A percentile compares a stretch with the other conserved stretches of the same genome.
Conservation (phyloP, 2,797 vertebrate genomes). For the Vireo griseus region DNA sequence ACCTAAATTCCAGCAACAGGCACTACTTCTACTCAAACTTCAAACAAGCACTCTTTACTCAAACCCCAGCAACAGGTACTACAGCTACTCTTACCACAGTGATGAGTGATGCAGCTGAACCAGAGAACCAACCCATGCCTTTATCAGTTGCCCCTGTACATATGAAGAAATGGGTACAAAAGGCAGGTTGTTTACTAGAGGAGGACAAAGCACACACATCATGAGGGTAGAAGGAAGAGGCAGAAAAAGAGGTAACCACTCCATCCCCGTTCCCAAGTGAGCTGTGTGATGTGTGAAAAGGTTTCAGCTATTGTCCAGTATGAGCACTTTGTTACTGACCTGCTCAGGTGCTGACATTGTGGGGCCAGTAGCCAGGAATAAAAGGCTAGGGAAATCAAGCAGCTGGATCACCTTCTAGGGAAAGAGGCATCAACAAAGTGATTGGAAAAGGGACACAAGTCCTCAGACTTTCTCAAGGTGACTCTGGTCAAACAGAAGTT, state of each 20-base stretch:
- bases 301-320: not conserved
- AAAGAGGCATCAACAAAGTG: not conserved
- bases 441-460: not conserved
- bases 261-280: accelerated
- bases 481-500: not conserved
- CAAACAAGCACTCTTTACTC: not conserved
- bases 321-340: not conserved
- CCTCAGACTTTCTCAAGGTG: not conserved
- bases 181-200: not conserved
- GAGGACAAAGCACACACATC: not conserved
- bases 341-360: not conserved
- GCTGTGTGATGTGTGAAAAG: not conserved
- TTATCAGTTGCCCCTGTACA: not conserved
- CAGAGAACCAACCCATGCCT: not conserved
- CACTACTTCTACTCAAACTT: not conserved
- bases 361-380: not conserved
- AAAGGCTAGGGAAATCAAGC: not conserved
- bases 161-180: not conserved
- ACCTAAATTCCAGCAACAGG: not conserved
- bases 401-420: not conserved
- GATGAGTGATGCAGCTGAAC: not conserved
- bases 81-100: not conserved
- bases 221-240: not conserved
- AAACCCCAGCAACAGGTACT: not conserved
- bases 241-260: not conserved